These are phyloP conservation scores for Petrocephalus schoutedeni DNA, from an alignment of 2,797 vertebrate genomes.

Conservation along the genomic window DNA sequence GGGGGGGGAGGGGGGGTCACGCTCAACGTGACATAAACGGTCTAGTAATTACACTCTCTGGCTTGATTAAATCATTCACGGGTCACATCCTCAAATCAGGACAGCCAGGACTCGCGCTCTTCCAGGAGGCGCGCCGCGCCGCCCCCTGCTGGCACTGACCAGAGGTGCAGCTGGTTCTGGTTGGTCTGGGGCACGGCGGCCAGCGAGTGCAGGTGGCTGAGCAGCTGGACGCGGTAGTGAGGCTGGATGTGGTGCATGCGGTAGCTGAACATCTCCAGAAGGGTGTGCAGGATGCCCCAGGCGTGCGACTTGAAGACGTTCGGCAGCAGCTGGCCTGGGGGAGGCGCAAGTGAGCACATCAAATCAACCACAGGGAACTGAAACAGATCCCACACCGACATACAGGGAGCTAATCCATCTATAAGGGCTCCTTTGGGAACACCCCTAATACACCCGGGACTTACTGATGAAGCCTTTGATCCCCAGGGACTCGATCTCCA, in stretches of 20 bases:
- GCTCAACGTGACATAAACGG: background rate
- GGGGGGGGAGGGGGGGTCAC: background rate
- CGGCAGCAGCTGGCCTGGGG: conserved; percentile 85
- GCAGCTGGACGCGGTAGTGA: conserved; percentile 91
- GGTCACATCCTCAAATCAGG: background rate
- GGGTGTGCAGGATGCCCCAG: conserved; percentile 94
- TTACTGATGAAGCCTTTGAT: conserved; percentile 99
- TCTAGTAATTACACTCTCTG: background rate
- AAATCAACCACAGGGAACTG: background rate
- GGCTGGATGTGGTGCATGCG: conserved; percentile 98
- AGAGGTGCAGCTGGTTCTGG: conserved; percentile 97
- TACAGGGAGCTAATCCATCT: background rate
- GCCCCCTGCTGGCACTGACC: conserved; percentile 60
- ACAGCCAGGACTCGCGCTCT: background rate
- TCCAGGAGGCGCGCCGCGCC: background rate
- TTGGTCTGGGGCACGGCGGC: conserved; percentile 94
- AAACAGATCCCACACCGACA: background rate
- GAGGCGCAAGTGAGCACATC: background rate
- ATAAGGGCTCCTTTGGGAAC: background rate
- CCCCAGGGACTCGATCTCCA: conserved; percentile 98
- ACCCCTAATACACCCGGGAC: conserved; percentile 39
- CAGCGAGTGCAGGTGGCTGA: conserved; percentile 92
- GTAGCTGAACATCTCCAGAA: conserved; percentile 98
- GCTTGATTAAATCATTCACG: background rate
- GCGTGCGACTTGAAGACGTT: conserved; percentile 96